Evolutionary conservation across 1,140 invertebrate genomes (phyloP), one percentile per base, ranked within the genome.

Genomic region (Halesus radiatus): DNA sequence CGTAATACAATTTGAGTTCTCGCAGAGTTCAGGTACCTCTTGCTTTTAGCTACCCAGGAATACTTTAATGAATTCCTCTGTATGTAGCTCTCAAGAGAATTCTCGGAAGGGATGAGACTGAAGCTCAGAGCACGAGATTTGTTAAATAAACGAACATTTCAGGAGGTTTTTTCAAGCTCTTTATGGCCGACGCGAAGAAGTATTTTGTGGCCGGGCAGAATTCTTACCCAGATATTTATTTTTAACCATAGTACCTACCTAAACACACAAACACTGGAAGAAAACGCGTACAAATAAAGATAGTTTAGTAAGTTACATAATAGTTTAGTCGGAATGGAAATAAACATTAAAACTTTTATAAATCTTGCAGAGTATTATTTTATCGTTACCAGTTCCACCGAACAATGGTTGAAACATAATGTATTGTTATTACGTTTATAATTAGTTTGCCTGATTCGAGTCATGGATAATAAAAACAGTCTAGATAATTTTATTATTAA

Each of bases 61-160:
- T 70, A 52, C 37, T 70, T 70, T 70, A 70, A 70, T 70, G 66
- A 70, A 70, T 70, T 70, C 37, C 66, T n/a, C 15, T 20, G 66
- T 70, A 52, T 22, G 37, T 10, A 7, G 66, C 32, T 37, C 26
- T n/a, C 29, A 8, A 3, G 66, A 32, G 66, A 56, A 64, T 70
- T 70, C n/a, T 10, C 26, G 16, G 18, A 45, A 70, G 66, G 66
- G 66, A 70, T 22, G 66, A 64, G 4, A 22, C 26, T 45, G 66
- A 20, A 64, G 13, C 22, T 70, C 32, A 7, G n/a, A n/a, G 32
- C 18, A 45, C 6, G 29, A 45, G 32, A 50, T 70, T 50, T 50
- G 66, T 45, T 50, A 50, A 70, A 70, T 20, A 70, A 70, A 45
- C 66, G 66, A 50, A 18, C 16, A n/a, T 64, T 64, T 32, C 16